phyloP scores from a whole-genome alignment of 2,113 vertebrate species.

The Psettodes erumei region DNA sequence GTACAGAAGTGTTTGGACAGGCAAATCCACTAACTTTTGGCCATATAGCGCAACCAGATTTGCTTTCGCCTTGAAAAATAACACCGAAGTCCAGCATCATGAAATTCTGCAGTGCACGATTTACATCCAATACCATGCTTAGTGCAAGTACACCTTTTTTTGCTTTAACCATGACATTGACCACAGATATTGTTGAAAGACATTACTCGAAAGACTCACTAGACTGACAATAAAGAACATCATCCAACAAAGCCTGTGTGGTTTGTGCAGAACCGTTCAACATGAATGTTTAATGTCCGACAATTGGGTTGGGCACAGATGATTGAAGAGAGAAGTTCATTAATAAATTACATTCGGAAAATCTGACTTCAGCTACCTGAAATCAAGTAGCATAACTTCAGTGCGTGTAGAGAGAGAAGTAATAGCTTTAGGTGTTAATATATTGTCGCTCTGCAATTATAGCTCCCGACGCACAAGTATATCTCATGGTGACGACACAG shows the following conservation, averaged over 20 bases:
- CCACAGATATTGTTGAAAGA: background rate
- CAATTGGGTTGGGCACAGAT: background rate
- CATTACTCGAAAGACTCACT: too few species aligned
- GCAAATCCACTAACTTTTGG: background rate
- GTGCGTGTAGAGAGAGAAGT: background rate
- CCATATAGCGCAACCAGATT: background rate
- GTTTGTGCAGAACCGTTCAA: background rate
- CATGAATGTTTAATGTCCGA: background rate
- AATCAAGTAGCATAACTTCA: background rate
- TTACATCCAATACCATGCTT: too few species aligned
- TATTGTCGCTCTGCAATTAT: constrained; percentile 20
- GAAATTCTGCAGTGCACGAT: too few species aligned
- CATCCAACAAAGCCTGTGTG: background rate
- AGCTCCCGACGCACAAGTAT: constrained; percentile 39
- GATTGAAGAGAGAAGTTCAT: background rate
- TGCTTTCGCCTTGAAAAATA: background rate
- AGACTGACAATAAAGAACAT: background rate
- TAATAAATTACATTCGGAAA: background rate
- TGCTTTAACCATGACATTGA: background rate
- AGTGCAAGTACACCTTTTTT: too few species aligned
- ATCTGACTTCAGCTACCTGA: background rate
- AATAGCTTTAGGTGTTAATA: constrained; percentile 35
- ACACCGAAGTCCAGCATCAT: background rate
- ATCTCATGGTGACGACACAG: constrained; percentile 55
- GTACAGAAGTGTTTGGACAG: background rate